Evolutionary conservation across 2,113 vertebrate genomes (phyloP).

Genomic region (Festucalex cinctus): DNA sequence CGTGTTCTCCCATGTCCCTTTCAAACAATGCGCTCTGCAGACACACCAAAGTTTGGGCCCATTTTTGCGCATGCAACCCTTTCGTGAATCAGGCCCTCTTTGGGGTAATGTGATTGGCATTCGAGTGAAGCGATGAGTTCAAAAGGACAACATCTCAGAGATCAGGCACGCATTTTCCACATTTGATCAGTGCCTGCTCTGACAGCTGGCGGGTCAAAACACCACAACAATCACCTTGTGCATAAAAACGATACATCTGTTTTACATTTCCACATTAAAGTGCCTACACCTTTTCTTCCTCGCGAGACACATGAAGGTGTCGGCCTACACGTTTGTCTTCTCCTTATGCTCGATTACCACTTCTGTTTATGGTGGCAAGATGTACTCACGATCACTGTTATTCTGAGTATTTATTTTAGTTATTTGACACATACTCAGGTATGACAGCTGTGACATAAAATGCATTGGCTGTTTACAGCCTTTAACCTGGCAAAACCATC

Average conservation of each 20-base stretch:
- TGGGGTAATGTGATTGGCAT: neutral
- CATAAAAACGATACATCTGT: constrained; percentile 10
- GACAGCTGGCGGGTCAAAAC: constrained; percentile 7
- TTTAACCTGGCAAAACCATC: neutral
- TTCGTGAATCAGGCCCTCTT: neutral
- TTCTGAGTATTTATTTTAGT: neutral
- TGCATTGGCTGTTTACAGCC: neutral
- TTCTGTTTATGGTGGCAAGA: neutral
- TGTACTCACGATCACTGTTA: neutral
- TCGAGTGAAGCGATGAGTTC: neutral
- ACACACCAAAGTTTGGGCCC: neutral
- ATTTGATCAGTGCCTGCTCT: constrained; percentile 7
- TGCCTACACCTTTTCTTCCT: neutral
- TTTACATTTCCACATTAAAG: constrained; percentile 15
- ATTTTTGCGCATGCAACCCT: neutral
- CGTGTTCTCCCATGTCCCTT: too few relatives aligned
- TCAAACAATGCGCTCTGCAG: too few relatives aligned
- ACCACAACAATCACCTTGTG: constrained; percentile 2
- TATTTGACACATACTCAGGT: neutral
- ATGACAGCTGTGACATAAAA: constrained; percentile 6
- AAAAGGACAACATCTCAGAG: constrained; percentile 8
- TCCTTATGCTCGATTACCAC: neutral
- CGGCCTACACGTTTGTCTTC: neutral
- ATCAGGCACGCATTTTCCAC: neutral
- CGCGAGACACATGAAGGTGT: neutral